Percentiles rank a stretch among this genome's conserved stretches.
Evolutionary conservation across 2,888 invertebrate species (phyloP).

Genomic region (Lasioglossum figueresi): DNA sequence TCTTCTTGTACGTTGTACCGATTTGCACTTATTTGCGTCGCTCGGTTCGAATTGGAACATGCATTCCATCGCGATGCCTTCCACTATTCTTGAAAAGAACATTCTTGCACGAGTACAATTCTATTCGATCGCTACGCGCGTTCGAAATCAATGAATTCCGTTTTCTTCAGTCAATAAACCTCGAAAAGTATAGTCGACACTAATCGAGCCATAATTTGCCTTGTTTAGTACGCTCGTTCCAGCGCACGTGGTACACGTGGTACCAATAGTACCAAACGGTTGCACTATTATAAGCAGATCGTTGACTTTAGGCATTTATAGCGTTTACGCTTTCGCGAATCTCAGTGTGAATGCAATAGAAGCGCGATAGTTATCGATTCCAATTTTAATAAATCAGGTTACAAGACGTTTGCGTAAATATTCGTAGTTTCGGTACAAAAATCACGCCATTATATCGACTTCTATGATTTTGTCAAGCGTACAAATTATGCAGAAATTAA

Average conservation of each 20-base stretch:
- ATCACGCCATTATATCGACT: too few relatives aligned
- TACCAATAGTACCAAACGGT: neutral
- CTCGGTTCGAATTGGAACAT: neutral
- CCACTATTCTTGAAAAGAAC: neutral
- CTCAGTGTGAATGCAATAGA: neutral
- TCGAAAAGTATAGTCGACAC: neutral
- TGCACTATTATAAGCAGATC: neutral
- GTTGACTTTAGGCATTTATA: neutral
- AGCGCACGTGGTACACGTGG: neutral
- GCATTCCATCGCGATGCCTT: neutral
- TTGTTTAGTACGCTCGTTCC: neutral
- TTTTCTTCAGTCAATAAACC: neutral
- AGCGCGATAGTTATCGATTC: neutral
- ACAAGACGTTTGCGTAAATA: neutral
- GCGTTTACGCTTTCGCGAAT: neutral
- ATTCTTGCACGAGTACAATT: neutral
- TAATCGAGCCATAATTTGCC: neutral
- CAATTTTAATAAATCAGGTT: neutral
- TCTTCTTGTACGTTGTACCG: conserved; percentile 5
- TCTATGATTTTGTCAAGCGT: neutral
- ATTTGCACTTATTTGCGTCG: conserved; percentile 14
- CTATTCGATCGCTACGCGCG: neutral
- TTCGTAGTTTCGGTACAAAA: neutral
- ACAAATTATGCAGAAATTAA: neutral
- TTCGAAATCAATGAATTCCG: neutral